Evolutionary conservation across 1,140 invertebrate species (phyloP).

Genomic region (Megathymus violae): DNA sequence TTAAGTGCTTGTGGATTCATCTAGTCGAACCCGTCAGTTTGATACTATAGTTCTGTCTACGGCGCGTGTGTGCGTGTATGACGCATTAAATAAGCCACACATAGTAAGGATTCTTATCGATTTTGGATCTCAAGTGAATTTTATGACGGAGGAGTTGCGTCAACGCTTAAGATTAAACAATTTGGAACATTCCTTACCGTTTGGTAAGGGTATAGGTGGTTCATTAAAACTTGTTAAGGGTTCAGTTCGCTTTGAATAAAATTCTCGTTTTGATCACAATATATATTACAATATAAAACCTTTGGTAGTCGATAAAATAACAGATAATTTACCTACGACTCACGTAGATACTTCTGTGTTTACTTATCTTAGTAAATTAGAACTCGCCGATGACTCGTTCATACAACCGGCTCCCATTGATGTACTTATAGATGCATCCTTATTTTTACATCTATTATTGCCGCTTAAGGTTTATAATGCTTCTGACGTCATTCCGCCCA

Average conservation of each 20-base stretch:
- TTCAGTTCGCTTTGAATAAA: constrained; percentile 10
- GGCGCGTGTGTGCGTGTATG: constrained; percentile 28
- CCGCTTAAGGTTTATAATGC: not conserved
- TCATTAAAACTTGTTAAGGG: constrained; percentile 14
- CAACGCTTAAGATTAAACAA: not conserved
- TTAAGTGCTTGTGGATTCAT: not conserved
- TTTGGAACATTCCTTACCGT: not conserved
- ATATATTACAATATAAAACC: constrained; percentile 14
- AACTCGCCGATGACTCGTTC: constrained; percentile 11
- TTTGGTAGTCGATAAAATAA: constrained; percentile 20
- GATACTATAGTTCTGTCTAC: constrained; percentile 20
- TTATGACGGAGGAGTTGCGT: not conserved
- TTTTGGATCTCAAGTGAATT: constrained; percentile 23
- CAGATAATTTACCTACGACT: constrained; percentile 22
- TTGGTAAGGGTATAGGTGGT: constrained; percentile 36
- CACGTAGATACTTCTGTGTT: constrained; percentile 14
- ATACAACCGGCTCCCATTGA: not conserved
- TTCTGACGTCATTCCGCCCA: constrained; percentile 1
- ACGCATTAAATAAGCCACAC: constrained; percentile 5
- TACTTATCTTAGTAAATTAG: constrained; percentile 14
- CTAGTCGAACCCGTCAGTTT: not conserved
- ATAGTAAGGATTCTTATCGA: constrained; percentile 27
- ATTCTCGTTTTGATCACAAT: constrained; percentile 17
- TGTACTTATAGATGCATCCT: constrained; percentile 4
- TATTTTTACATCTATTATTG: constrained; percentile 7